Evolutionary conservation across 2,888 invertebrate genomes (phyloP), one percentile per base, ranked within the genome.

Genomic region (Parapristionchus giblindavisi): DNA sequence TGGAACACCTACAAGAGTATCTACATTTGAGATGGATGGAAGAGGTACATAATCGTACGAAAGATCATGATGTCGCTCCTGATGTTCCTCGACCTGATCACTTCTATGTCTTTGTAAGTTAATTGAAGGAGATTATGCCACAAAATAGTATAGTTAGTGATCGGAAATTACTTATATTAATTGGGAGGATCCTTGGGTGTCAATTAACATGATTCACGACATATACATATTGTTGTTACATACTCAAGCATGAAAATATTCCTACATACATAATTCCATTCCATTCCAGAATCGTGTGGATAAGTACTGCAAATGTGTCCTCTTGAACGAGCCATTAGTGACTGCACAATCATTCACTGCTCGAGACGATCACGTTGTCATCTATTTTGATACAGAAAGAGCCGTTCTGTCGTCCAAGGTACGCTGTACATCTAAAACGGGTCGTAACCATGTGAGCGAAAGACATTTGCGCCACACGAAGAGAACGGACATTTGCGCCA

Each of bases 81-180:
- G 76, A 72, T 27, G 61, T 78, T 8, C 77, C 77, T 5, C 52
- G 65, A 61, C 76, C 78, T 1, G 61, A 75, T 11, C 75, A 77
- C 65, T 78, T 78, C 60, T 78, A 77, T 51, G 78, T 78, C n/a
- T 77, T 78, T 54, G 78, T 78, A 43, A 71, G 78, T 75, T 63
- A 5, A 8, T 34, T 43, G 24, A 14, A 48, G n/a, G n/a, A n/a
- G n/a, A n/a, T n/a, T n/a, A n/a, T n/a, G n/a, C n/a, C n/a, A n/a
- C n/a, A n/a, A n/a, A n/a, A n/a, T n/a, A n/a, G n/a, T n/a, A n/a
- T n/a, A n/a, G n/a, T n/a, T n/a, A n/a, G n/a, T n/a, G n/a, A n/a
- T n/a, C n/a, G n/a, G n/a, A n/a, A n/a, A n/a, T n/a, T n/a, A n/a
- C n/a, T n/a, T n/a, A n/a, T n/a, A n/a, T n/a, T n/a, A n/a, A n/a